A percentile compares a stretch with the other conserved stretches of the same genome.
These are phyloP conservation scores for Callosobruchus maculatus DNA, from an alignment of 2,888 invertebrate species.

Conservation along the genomic window DNA sequence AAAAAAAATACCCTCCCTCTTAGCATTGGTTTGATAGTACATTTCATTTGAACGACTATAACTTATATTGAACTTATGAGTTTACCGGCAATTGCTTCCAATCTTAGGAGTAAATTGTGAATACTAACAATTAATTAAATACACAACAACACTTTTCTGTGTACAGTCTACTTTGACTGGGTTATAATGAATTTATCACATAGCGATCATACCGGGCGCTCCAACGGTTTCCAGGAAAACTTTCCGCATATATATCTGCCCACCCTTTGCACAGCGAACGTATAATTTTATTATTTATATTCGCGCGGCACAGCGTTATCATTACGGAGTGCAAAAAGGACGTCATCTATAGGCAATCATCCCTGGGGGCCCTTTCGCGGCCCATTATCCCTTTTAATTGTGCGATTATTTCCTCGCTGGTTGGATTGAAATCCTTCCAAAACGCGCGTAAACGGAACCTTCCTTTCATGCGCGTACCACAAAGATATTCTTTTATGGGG, in stretches of 20 bases:
- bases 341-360: not conserved
- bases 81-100: no score
- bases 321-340: not conserved
- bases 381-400: slow-evolving; percentile 23
- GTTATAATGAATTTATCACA: not conserved
- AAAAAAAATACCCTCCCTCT: no score
- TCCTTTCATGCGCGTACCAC: not conserved
- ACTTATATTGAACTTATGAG: no score
- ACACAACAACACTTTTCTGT: no score
- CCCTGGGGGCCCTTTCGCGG: slow-evolving; percentile 1
- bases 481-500: not conserved
- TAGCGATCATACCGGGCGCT: not conserved
- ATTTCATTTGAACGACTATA: no score
- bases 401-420: slow-evolving; percentile 25
- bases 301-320: not conserved
- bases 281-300: not conserved
- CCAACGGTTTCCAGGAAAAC: not conserved
- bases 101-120: no score
- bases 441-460: not conserved
- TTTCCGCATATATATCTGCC: not conserved
- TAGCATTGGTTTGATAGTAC: no score
- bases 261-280: not conserved
- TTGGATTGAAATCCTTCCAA: slow-evolving; percentile 24
- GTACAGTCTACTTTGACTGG: not conserved
- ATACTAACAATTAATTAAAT: no score